Evolutionary conservation across 2,888 invertebrate species (phyloP).

Genomic region (Latrodectus hesperus): DNA sequence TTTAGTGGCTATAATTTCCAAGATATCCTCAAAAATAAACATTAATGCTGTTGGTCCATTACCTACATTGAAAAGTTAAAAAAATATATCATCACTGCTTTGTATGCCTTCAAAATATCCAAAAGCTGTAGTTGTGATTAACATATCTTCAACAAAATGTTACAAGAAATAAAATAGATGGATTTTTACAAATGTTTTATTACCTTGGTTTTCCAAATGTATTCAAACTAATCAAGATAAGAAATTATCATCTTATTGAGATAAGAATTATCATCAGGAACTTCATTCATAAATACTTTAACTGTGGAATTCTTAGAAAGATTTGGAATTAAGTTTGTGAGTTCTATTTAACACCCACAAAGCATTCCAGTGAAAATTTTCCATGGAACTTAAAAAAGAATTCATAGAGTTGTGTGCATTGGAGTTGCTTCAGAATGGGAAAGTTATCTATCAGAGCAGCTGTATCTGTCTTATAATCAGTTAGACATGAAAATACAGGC

Average conservation of each 20-base stretch:
- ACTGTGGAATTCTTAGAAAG: neutral
- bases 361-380: neutral
- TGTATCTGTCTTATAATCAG: neutral
- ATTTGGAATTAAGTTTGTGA: neutral
- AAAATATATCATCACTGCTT: neutral
- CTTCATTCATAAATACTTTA: neutral
- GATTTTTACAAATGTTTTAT: neutral
- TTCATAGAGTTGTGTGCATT: neutral
- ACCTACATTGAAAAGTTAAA: neutral
- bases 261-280: too few relatives aligned
- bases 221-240: neutral
- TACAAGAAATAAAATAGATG: neutral
- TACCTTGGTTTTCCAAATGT: neutral
- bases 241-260: too few relatives aligned
- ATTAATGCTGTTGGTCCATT: neutral
- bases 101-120: neutral
- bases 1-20: neutral
- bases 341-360: neutral
- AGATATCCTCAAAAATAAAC: neutral
- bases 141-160: neutral
- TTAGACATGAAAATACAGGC: neutral
- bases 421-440: neutral
- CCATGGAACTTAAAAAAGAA: neutral
- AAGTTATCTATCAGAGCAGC: neutral
- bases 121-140: neutral